These are phyloP conservation scores for Unio delphinus DNA, from an alignment of 2,888 invertebrate genomes.

Conservation along the genomic window DNA sequence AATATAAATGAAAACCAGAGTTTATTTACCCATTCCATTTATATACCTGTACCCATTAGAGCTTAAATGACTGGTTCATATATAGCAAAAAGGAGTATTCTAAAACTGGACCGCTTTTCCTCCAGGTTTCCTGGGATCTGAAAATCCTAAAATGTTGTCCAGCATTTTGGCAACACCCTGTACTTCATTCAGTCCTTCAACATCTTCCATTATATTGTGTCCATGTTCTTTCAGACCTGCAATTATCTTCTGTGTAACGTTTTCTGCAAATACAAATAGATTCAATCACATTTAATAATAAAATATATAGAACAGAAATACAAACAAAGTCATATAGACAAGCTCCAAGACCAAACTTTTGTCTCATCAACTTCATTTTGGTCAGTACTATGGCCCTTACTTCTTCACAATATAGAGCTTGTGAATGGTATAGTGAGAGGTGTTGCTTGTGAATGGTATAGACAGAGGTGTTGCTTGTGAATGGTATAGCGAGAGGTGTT, in stretches of 20 bases:
- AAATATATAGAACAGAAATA: background rate
- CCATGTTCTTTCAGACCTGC: constrained; percentile 35
- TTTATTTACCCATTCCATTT: no score
- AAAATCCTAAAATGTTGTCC: constrained; percentile 47
- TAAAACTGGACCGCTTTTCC: constrained; percentile 40
- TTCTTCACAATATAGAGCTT: no score
- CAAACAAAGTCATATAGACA: background rate
- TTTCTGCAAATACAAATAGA: constrained; percentile 27
- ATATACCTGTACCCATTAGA: no score
- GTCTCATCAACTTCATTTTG: no score
- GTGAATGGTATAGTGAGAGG: no score
- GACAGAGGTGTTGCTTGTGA: no score
- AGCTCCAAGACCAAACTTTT: no score
- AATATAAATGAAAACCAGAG: no score
- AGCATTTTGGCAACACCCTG: constrained; percentile 56
- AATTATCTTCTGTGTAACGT: constrained; percentile 32
- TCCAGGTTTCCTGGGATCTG: constrained; percentile 47
- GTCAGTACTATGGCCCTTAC: no score
- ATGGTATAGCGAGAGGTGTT: no score
- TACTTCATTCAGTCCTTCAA: constrained; percentile 43
- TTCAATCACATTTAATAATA: background rate
- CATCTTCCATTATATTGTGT: constrained; percentile 37
- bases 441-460: no score
- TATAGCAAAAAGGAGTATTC: background rate
- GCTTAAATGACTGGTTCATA: no score